Evolutionary conservation across 1,140 invertebrate species (phyloP), one percentile per base, ranked within the genome.

Genomic region (Cephus cinctus): DNA sequence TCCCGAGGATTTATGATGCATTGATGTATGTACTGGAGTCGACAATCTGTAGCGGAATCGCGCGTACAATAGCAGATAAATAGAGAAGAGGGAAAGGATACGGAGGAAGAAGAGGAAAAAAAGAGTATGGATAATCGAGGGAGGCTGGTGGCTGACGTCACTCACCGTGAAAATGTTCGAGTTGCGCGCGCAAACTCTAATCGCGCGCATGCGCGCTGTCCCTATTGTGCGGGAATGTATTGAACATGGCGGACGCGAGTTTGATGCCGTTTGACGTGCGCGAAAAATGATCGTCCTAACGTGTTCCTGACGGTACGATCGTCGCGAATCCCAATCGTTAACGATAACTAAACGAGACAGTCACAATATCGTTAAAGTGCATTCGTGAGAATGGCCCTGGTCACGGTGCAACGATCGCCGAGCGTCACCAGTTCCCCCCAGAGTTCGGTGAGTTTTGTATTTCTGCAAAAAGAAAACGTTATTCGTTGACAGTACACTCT

Each of bases 381-480:
- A n/a, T n/a, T n/a, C n/a, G n/a, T 59, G 44, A 61, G 50, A 62
- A 86, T 86, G 84, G 83, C 84, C 66, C 77, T 86, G 68, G 84
- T 86, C 65, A 86, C 83, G 53, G 82, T 86, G 58, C 84, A 86
- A 63, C 78, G 84, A 54, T 86, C 84, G 48, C 84, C 84, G 49
- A 86, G 82, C 63, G 80, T 83, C 48, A 81, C 81, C 66, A 84
- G 81, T 72, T 86, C 83, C 54, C 82, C 81, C 30, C 81, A 80
- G 65, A 84, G 81, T 71, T 83, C 82, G 65, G 78, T 79, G 52
- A 79, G 77, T 79, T 54, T 44, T 57, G 31, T 53, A 2, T 50
- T 47, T 49, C 36, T n/a, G n/a, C n/a, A n/a, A n/a, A n/a, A n/a
- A n/a, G n/a, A n/a, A n/a, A n/a, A n/a, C n/a, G n/a, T n/a, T n/a